phyloP scores from a whole-genome alignment of 2,888 invertebrate genomes.

The Chloromyia formosa region DNA sequence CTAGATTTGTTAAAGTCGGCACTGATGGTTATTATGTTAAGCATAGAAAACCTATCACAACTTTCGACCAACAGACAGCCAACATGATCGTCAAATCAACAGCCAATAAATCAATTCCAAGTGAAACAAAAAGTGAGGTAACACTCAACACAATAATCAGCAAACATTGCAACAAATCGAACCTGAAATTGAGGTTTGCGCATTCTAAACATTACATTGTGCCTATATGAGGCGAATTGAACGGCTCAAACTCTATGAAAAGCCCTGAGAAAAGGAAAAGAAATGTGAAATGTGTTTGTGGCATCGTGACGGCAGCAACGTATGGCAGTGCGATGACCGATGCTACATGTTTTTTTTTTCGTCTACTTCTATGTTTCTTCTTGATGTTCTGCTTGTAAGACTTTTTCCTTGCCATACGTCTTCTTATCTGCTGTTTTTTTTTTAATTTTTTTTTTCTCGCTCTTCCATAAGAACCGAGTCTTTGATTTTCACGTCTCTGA shows the following conservation, averaged over 20 bases:
- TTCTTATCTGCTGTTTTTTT: background rate
- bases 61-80: too few relatives aligned
- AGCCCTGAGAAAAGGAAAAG: conserved; percentile 18
- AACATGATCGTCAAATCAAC: too few relatives aligned
- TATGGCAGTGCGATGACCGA: conserved; percentile 39
- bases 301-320: background rate
- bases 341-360: conserved; percentile 4
- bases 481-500: conserved; percentile 21
- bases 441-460: background rate
- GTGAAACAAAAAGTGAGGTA: conserved; percentile 1
- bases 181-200: background rate
- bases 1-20: too few relatives aligned
- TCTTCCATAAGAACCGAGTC: too few relatives aligned
- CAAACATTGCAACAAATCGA: background rate
- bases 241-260: background rate
- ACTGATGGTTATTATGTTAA: too few relatives aligned
- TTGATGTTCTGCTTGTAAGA: background rate
- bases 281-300: conserved; percentile 32
- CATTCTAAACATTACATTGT: background rate
- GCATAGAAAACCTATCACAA: too few relatives aligned
- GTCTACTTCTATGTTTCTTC: background rate
- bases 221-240: background rate
- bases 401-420: background rate
- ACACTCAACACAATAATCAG: background rate
- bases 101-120: background rate